Percentiles rank a stretch among this genome's conserved stretches.
Evolutionary conservation across 1,140 invertebrate genomes (phyloP).

Genomic region (Aphis gossypii): DNA sequence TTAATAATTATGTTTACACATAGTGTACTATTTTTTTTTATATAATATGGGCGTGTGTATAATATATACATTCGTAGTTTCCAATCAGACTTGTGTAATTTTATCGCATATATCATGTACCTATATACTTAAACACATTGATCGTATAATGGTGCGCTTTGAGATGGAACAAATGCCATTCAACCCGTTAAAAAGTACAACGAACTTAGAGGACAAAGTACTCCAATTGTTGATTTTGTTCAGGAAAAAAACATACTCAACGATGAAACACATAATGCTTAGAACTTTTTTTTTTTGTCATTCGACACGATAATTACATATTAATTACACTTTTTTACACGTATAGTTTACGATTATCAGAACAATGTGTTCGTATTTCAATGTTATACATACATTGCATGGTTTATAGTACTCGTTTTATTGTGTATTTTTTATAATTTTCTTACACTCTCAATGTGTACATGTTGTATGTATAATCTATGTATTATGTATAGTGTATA

Average conservation of each 20-base stretch:
- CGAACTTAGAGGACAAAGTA: neutral
- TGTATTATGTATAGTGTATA: neutral
- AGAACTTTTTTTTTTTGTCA: slow-evolving; percentile 14
- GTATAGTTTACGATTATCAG: neutral
- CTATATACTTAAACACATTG: neutral
- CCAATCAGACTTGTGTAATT: neutral
- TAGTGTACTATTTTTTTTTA: neutral
- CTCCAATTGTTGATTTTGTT: neutral
- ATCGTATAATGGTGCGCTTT: neutral
- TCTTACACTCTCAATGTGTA: neutral
- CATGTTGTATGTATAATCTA: too few species aligned
- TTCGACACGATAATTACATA: neutral
- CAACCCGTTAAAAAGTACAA: neutral
- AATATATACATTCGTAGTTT: neutral
- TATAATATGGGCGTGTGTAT: neutral
- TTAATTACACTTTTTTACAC: slow-evolving; percentile 8
- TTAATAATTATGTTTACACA: neutral
- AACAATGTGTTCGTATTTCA: slow-evolving; percentile 1
- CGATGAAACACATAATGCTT: neutral
- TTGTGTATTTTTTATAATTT: neutral
- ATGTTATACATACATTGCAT: neutral
- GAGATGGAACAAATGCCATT: neutral
- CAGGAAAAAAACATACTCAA: neutral
- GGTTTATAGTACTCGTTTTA: neutral
- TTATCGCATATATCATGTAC: neutral